phyloP scores from a whole-genome alignment of 2,888 invertebrate species.

The Cactoblastis cactorum region DNA sequence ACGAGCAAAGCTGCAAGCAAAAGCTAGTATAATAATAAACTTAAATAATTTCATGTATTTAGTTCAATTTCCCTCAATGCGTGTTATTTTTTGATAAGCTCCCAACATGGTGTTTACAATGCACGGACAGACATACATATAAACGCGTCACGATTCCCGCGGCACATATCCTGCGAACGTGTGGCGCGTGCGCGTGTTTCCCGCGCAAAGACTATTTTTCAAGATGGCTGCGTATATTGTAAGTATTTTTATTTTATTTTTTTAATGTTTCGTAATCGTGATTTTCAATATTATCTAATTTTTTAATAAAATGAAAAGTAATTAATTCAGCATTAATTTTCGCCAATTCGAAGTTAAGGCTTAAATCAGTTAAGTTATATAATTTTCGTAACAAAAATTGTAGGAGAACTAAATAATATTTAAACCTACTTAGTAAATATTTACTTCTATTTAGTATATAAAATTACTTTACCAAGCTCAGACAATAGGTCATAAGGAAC shows the following conservation, averaged over 20 bases:
- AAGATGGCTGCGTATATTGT: not conserved
- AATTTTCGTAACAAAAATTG: too few relatives aligned
- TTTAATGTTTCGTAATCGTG: not conserved
- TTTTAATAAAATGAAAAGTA: not conserved
- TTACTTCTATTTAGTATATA: not conserved
- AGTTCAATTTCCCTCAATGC: not conserved
- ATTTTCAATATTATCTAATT: not conserved
- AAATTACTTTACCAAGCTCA: not conserved
- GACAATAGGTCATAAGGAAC: slow-evolving; percentile 12
- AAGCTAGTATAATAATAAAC: not conserved
- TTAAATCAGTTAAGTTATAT: too few relatives aligned
- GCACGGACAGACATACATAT: slow-evolving; percentile 6
- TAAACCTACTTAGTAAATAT: too few relatives aligned
- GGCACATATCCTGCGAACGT: slow-evolving; percentile 1
- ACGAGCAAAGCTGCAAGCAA: too few relatives aligned
- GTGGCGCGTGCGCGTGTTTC: slow-evolving; percentile 5
- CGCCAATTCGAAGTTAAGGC: too few relatives aligned
- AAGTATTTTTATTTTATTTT: not conserved
- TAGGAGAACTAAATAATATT: not conserved
- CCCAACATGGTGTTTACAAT: slow-evolving; percentile 2
- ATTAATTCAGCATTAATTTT: not conserved
- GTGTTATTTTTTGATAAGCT: slow-evolving; percentile 6
- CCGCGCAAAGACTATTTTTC: slow-evolving; percentile 2
- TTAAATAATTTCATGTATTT: not conserved
- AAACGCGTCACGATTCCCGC: not conserved